Conservation (phyloP, 2,113 vertebrate species). For the Cavia aperea region DNA sequence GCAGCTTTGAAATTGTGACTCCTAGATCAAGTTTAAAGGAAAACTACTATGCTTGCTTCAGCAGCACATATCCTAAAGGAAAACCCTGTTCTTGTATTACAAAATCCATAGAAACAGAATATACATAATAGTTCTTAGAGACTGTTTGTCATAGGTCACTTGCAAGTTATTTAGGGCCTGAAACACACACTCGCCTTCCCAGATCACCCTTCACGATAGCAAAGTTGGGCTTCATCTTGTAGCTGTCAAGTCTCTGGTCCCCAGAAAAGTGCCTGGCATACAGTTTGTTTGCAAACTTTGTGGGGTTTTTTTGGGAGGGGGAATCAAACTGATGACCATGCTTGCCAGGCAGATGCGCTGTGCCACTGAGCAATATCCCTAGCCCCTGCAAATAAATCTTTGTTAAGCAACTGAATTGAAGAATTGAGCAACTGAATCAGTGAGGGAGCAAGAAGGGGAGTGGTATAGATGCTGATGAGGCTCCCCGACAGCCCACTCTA, state of each 20-base stretch:
- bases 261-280: neutral
- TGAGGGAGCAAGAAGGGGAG: neutral
- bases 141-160: neutral
- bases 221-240: neutral
- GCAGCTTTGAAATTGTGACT: neutral
- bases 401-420: neutral
- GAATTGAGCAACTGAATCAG: neutral
- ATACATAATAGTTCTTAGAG: neutral
- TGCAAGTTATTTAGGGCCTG: neutral
- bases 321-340: too few relatives aligned
- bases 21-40: neutral
- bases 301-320: too few relatives aligned
- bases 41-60: neutral
- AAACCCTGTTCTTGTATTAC: neutral
- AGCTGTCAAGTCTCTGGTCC: neutral
- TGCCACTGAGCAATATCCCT: too few relatives aligned
- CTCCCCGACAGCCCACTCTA: neutral
- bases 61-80: neutral
- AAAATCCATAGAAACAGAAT: neutral
- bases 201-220: neutral
- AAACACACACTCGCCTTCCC: neutral
- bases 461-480: neutral
- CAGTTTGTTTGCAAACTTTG: neutral
- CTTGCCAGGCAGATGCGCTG: too few relatives aligned
- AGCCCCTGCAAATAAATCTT: constrained; percentile 19